Evolutionary conservation across 2,888 invertebrate species (phyloP), one percentile per base, ranked within the genome.

Genomic region (Cephus sareptanus): DNA sequence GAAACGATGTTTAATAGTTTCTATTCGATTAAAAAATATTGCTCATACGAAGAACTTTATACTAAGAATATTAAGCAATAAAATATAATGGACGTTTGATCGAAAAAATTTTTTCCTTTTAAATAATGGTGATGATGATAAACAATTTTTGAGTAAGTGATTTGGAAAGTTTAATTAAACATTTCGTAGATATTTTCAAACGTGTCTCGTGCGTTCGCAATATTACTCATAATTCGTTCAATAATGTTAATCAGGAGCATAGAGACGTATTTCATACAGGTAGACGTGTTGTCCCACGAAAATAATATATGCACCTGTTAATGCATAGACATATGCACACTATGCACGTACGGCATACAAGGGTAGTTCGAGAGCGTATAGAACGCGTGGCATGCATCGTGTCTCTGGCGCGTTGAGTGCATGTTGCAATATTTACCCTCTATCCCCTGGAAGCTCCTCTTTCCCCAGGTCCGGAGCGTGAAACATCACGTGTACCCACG

Each of bases 281-380:
- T 78, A 78, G 79, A 78, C 77, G 82, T 82, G 79, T 85, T 83
- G 79, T 80, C 82, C 87, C 82, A 79, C 81, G 87, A 89, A 56
- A 89, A 90, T 90, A 89, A 90, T 89, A 86, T 87, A 90, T 90
- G 87, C 86, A 85, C 84, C 83, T 83, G 87, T 87, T 89, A 90
- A 90, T 90, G 89, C 87, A 88, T 86, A 87, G 87, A 88, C 88
- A 86, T 83, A 83, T 75, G 73, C n/a, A 75, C 56, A 76, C 79
- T 79, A 70, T 78, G 78, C 81, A 74, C 76, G 78, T 75, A 78
- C 78, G 76, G 56, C 9, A 56, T 23, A 15, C 23, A 75, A 79
- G 71, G 80, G 75, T 81, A 56, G 80, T 75, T 69, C 33, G 11
- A 78, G 34, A 69, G 78, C 56, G 9, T 56, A 9, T 9, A 23